Conservation (phyloP, 2,113 vertebrate genomes). For the Archilochus colubris region DNA sequence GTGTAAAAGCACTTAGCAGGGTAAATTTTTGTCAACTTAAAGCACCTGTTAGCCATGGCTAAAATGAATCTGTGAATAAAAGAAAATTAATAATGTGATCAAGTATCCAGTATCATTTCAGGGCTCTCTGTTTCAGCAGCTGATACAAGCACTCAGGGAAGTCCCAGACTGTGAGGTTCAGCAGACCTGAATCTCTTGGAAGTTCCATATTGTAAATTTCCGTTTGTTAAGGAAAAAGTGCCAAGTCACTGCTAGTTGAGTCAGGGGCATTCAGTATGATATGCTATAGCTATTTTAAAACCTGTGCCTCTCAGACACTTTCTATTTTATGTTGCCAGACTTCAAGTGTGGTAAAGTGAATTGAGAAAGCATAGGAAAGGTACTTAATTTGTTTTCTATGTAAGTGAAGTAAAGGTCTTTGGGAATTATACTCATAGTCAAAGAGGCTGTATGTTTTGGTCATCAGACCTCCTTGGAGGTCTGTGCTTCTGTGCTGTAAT, state of each 20-base stretch:
- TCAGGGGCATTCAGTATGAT: not conserved
- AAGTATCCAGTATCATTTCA: not conserved
- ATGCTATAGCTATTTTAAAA: not conserved
- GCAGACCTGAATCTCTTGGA: not conserved
- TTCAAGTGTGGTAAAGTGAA: not conserved
- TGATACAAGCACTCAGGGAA: not conserved
- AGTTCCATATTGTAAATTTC: not conserved
- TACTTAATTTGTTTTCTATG: not conserved
- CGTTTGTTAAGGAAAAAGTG: not conserved
- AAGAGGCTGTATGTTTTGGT: fast-evolving
- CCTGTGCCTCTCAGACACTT: not conserved
- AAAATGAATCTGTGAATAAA: not conserved
- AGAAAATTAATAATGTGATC: not conserved
- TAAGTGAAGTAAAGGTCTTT: not conserved
- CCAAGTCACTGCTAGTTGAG: not conserved
- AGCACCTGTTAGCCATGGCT: not conserved
- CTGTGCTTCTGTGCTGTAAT: not conserved
- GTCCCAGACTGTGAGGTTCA: not conserved
- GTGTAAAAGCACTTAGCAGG: not conserved
- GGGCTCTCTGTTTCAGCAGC: not conserved
- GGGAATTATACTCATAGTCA: not conserved
- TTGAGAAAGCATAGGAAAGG: not conserved
- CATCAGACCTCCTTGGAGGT: not conserved
- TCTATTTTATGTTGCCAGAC: not conserved
- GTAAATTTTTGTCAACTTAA: not conserved